Evolutionary conservation across 1,140 invertebrate genomes (phyloP), one percentile per base, ranked within the genome.

Genomic region (Choristoneura fumiferana): DNA sequence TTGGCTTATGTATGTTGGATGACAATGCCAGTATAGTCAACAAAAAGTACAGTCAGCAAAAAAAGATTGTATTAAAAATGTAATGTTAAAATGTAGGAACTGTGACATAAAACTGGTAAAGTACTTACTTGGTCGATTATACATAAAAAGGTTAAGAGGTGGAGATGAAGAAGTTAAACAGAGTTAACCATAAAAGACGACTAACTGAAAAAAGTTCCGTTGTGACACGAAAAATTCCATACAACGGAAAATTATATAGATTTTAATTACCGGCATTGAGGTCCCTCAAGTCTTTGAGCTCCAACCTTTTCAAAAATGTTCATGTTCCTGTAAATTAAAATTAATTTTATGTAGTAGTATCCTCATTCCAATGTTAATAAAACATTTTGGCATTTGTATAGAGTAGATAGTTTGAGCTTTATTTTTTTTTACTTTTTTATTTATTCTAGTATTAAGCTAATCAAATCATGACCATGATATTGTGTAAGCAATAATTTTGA

Each of bases 401-500:
- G 43, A n/a, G 22, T 12, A 17, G 12, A 49, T 49, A 22, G 37
- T 39, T 49, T 22, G 10, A 43, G 40, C 0, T 22, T 43, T 17
- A 18, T 8, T 14, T 10, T 9, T 49, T 45, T 45, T 45, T 43
- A 15, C 12, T 22, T 12, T 12, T 49, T 49, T 10, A 43, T 49
- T 49, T 49, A 49, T 49, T 12, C 1, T 49, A 49, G 43, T 49
- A 1, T 37, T 49, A 49, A 49, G 43, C 17, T 10, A 29, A 49
- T 33, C 22, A n/a, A 10, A 45, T 18, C 8, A 33, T 22, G 22
- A 49, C 17, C 10, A 8, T 29, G 37, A 29, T n/a, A n/a, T n/a
- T n/a, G n/a, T n/a, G n/a, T n/a, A n/a, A n/a, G n/a, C n/a, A 22
- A 4, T 43, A 18, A 43, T 18, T 43, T 43, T 14, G 15, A 17